Percentiles rank a stretch among this genome's conserved stretches.
These are phyloP conservation scores for Conchocele bisecta DNA, from an alignment of 2,888 invertebrate genomes.

Conservation along the genomic window DNA sequence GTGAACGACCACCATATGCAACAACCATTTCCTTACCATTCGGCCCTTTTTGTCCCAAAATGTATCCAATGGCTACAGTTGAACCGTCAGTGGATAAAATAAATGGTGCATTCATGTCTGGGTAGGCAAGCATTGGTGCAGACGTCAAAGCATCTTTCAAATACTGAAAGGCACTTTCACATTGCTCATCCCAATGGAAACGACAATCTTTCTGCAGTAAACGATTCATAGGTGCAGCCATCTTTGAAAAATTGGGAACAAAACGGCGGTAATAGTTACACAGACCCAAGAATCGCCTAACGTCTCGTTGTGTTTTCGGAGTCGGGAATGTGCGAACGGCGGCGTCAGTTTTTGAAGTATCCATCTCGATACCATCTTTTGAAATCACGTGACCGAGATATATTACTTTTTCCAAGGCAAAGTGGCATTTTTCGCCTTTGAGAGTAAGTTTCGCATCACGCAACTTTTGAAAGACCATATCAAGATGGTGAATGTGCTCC, in stretches of 20 bases:
- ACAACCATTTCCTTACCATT: slow-evolving; percentile 7
- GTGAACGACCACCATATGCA: slow-evolving; percentile 21
- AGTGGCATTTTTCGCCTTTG: slow-evolving; percentile 7
- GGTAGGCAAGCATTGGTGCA: slow-evolving; percentile 30
- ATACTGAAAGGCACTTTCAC: slow-evolving; percentile 17
- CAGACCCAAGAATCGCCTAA: slow-evolving; percentile 46
- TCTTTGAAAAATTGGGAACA: slow-evolving; percentile 38
- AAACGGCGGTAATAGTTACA: slow-evolving; percentile 53
- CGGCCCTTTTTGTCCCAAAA: not conserved
- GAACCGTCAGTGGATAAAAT: slow-evolving; percentile 31
- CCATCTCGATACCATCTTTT: slow-evolving; percentile 10
- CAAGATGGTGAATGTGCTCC: slow-evolving; percentile 17
- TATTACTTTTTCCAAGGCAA: slow-evolving; percentile 15
- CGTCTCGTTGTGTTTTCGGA: not conserved
- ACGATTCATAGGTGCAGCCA: slow-evolving; percentile 45
- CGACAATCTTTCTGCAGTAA: slow-evolving; percentile 37
- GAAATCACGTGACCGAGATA: slow-evolving; percentile 18
- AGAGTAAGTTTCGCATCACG: not conserved
- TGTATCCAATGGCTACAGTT: no score
- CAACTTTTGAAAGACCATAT: slow-evolving; percentile 34
- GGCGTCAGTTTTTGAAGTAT: not conserved
- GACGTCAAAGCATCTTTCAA: slow-evolving; percentile 7
- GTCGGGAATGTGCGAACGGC: not conserved
- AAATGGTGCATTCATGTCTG: slow-evolving; percentile 25
- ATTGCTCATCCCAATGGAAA: slow-evolving; percentile 29